Conservation (phyloP, 2,888 invertebrate genomes). For the Ophion obscuratus region DNA sequence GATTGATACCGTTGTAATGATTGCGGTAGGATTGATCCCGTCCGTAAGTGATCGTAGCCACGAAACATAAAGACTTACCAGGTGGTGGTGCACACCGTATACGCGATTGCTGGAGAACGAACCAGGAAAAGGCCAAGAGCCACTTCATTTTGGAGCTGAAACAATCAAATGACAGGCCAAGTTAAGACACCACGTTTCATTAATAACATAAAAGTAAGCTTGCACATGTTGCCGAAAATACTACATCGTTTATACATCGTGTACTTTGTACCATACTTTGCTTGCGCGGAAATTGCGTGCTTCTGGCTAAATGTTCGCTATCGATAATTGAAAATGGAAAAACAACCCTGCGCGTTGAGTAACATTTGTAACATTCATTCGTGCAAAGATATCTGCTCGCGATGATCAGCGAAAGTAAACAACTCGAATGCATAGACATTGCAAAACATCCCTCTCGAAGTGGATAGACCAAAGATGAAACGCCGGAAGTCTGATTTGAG, state of each 20-base stretch:
- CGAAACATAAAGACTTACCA: slow-evolving; percentile 71
- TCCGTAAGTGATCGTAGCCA: not conserved
- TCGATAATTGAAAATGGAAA: too few species aligned
- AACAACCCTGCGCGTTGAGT: too few species aligned
- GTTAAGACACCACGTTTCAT: not conserved
- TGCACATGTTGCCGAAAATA: not conserved
- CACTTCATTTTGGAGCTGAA: slow-evolving; percentile 81
- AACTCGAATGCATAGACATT: not conserved
- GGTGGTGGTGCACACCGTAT: slow-evolving; percentile 77
- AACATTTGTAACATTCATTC: not conserved
- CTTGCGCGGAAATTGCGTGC: too few species aligned
- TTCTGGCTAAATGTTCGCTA: too few species aligned
- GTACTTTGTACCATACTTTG: not conserved
- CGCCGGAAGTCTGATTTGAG: slow-evolving; percentile 20
- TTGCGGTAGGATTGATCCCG: too few species aligned
- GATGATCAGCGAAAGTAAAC: not conserved
- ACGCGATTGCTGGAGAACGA: slow-evolving; percentile 77
- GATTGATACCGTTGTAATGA: too few species aligned
- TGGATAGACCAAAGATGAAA: slow-evolving; percentile 21
- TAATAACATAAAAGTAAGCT: not conserved
- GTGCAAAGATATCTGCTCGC: not conserved
- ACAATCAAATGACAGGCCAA: slow-evolving; percentile 59
- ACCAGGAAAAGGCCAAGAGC: slow-evolving; percentile 78
- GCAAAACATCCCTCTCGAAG: not conserved
- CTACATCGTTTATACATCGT: too few species aligned